Evolutionary conservation across 2,797 vertebrate species (phyloP), one percentile per base, ranked within the genome.

Genomic region (Alectoris magna): DNA sequence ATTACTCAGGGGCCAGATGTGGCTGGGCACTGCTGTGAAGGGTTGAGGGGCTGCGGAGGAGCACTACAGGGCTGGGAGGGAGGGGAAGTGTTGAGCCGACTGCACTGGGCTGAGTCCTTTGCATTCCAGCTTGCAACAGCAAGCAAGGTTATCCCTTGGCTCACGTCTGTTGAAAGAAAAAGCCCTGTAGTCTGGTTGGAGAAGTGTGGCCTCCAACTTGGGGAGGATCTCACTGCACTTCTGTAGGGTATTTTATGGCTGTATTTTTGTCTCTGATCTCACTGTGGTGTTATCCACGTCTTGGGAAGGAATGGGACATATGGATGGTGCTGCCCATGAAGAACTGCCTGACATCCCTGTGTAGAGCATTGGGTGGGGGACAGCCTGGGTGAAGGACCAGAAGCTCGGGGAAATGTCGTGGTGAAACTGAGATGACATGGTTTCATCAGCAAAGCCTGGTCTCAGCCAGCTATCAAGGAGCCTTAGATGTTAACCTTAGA

Each of bases 1-100:
- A 96, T 96, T 96, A 96, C 76, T 89, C 4, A 7, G 81, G 59
- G 94, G 76, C 24, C 84, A 93, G 94, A 81, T 95, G 93, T 88
- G 87, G 72, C 66, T 72, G 68, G 46, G 15, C 63, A 18, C 26
- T 6, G 0, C 73, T 31, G 38, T 38, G 66, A 86, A 77, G 68
- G 79, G 56, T 27, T n/a, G 68, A 70, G 44, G 36, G 59, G 27
- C 43, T 68, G 31, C 31, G 11, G 31, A 49, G 2, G 41, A 48
- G 21, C 41, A 11, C 29, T n/a, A 14, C 4, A 3, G 68, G 44
- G 22, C 53, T 74, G 51, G n/a, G 0, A 0, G 1, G 11, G 29
- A 77, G 14, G 29, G 41, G 27, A 41, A 18, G 56, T 5, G 2
- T 23, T 0, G 0, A 71, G 44, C 44, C 16, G 34, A n/a, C 8